Evolutionary conservation across 2,888 invertebrate genomes (phyloP), one percentile per base, ranked within the genome.

Genomic region (Acholoe squamosa): DNA sequence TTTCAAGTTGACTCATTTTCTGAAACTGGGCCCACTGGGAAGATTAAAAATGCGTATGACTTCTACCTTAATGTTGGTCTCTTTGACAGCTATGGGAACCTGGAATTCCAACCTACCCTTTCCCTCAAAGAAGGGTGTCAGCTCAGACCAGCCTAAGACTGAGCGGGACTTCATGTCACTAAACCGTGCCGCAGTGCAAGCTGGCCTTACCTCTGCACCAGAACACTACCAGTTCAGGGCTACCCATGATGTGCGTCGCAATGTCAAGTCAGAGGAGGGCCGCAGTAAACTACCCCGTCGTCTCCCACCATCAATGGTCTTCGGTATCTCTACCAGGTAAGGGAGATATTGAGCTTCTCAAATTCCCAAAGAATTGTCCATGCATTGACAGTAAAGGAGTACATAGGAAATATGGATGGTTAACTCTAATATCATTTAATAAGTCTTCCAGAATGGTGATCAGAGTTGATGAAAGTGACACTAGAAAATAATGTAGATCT

Each of bases 291-390:
- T 80, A n/a, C 76, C 90, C n/a, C 90, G 94, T 19, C 92, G 94
- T 61, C 92, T 95, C n/a, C 94, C 95, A 0, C 94, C 95, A 0
- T 92, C 93, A 28, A 94, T 94, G 94, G 95, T 95, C 7, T 95
- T 93, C 92, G 95, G 95, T 16, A 94, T 95, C 84, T 93, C 94
- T 22, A 95, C 95, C 77, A 94, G 95, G 95, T 95, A 90, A 71
- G 84, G 19, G 28, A 61, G 43, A 43, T 43, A 43, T 43, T 43
- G 10, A 43, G 43, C 3, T 19, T 43, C 56, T 61, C 25, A 22
- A 28, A n/a, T n/a, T n/a, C n/a, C n/a, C n/a, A n/a, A 7, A 43
- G 10, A 43, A 43, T 43, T 43, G 43, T 43, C 43, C 43, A 43
- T 43, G 43, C 5, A 3, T 43, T 43, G 10, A n/a, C n/a, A n/a